Base-by-base conservation (phyloP, 1,140 invertebrate species). In the Drosophila oshimai region DNA sequence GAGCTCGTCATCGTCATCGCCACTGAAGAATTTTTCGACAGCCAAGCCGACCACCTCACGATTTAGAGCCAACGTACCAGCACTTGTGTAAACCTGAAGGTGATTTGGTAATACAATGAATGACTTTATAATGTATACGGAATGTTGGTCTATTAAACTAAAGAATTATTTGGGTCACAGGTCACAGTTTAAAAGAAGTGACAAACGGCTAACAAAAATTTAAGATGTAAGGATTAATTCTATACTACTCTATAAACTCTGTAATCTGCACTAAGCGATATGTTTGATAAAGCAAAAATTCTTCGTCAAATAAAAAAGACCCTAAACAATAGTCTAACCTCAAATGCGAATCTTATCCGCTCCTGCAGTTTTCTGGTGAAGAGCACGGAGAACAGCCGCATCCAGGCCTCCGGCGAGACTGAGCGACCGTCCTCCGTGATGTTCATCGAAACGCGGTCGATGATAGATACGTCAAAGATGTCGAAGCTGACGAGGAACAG, bases 1-100 rank as follows among this genome's bases (percentile, higher is more conserved):
- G 17, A 90, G 54, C 28, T 90, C 89, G 33, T 90, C 89, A 3
- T 90, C 89, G 45, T 90, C 89, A 0, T 90, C 89, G 5, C 73
- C 89, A 4, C 31, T 41, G 47, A 90, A 90, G 34, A 90, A 90
- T 47, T 90, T 84, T 10, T 77, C 49, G 5, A 90, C 74, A 28
- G 84, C 77, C 49, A 83, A 20, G 34, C 65, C 73, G 4, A 90
- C 84, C 29, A 61, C 60, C 57, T 90, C 89, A 7, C 89, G 77
- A 57, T 87, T 90, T 0, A 90, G 42, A 3, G 28, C 6, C 5
- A 69, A 47, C 3, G 60, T 49, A 0, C 62, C 67, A 13, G 74
- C 70, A 1, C 73, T 72, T 29, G 75, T 83, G 17, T 90, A 90
- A 7, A 90, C 80, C 89, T 89, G 17, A 39, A 18, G 58, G 15